A percentile compares a stretch with the other conserved stretches of the same genome.
These are phyloP conservation scores for Eupsittula cactorum DNA, from an alignment of 2,113 vertebrate genomes.

Conservation along the genomic window DNA sequence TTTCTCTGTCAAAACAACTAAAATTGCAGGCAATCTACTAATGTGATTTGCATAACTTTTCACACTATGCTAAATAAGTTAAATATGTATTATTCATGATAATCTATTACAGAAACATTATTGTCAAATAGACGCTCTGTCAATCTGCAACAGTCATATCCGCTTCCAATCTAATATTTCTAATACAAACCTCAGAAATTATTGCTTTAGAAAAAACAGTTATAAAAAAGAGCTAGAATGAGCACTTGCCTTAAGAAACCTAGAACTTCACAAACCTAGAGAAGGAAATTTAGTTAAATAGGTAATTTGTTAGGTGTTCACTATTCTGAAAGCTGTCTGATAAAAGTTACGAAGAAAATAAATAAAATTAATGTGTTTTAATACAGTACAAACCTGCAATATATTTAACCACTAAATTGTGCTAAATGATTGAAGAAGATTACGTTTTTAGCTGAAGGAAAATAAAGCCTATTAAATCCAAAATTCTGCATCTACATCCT, in stretches of 20 bases:
- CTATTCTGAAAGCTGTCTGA: background rate
- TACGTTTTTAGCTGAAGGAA: background rate
- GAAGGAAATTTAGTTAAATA: background rate
- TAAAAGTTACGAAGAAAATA: background rate
- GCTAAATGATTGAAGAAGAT: background rate
- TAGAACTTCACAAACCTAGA: background rate
- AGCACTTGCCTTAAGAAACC: background rate
- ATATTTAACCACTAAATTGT: background rate
- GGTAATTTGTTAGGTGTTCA: background rate
- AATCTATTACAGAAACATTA: conserved; percentile 37
- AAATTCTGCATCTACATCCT: background rate
- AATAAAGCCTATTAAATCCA: background rate
- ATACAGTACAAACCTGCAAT: background rate
- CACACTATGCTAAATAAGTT: conserved; percentile 58
- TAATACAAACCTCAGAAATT: background rate
- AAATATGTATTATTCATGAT: conserved; percentile 71
- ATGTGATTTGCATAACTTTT: conserved; percentile 69
- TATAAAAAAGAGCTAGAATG: background rate
- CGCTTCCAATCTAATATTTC: background rate
- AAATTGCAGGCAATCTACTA: conserved; percentile 65
- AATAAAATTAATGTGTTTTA: background rate
- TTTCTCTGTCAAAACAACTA: conserved; percentile 66
- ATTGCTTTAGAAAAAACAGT: background rate
- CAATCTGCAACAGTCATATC: conserved; percentile 41
- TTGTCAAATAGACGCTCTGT: conserved; percentile 41